A percentile compares a stretch with the other conserved stretches of the same genome.
These are phyloP conservation scores for Campoplex nolae DNA, from an alignment of 2,888 invertebrate genomes.

Conservation along the genomic window DNA sequence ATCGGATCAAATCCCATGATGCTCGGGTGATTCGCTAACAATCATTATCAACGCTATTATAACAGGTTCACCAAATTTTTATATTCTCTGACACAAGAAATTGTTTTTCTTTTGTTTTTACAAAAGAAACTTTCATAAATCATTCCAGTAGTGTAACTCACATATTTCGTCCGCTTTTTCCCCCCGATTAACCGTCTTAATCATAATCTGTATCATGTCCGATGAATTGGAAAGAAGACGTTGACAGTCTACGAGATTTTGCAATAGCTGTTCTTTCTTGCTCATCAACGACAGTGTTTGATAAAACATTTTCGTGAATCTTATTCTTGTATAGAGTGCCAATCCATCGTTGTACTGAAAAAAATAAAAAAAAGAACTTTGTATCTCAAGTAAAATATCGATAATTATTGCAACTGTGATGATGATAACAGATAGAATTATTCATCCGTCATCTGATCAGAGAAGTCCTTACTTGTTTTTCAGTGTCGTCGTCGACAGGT, in stretches of 20 bases:
- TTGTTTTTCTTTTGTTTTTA: not conserved
- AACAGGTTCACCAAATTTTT: not conserved
- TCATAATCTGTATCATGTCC: constrained; percentile 93
- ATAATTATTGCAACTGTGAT: not conserved
- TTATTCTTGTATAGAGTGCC: constrained; percentile 92
- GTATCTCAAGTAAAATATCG: not conserved
- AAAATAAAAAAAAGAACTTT: constrained; percentile 31
- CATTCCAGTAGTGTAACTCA: constrained; percentile 81
- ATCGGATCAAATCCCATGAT: constrained; percentile 98
- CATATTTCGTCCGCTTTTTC: constrained; percentile 89
- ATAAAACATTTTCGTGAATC: constrained; percentile 94
- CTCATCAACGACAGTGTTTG: constrained; percentile 91
- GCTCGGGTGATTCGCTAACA: constrained; percentile 89
- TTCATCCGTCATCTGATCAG: not conserved
- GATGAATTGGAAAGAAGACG: constrained; percentile 92
- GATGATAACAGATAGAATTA: not conserved
- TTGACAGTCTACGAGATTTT: constrained; percentile 91
- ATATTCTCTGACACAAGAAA: not conserved
- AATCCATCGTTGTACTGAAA: constrained; percentile 86
- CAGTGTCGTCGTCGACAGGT: constrained; percentile 84
- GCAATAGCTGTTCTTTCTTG: constrained; percentile 88
- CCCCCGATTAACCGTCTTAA: constrained; percentile 90
- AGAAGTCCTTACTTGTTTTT: constrained; percentile 82
- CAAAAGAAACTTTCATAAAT: not conserved
- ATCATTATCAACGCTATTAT: not conserved